These are phyloP conservation scores for Apteryx mantelli DNA, from an alignment of 2,113 vertebrate species.

Conservation along the genomic window DNA sequence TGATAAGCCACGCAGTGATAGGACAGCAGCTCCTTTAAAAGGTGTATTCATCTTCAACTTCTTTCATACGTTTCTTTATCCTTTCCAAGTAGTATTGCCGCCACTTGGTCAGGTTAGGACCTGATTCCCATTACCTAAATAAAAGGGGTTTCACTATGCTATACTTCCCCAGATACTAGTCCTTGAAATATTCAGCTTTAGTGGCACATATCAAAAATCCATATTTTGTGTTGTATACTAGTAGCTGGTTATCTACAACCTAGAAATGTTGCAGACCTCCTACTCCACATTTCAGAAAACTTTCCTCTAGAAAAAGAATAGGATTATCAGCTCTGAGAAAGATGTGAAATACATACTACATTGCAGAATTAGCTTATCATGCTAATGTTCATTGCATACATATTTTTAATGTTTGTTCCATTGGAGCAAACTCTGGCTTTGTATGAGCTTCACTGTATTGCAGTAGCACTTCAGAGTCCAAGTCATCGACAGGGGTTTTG, in stretches of 20 bases:
- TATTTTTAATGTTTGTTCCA: not conserved
- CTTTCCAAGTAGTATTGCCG: not conserved
- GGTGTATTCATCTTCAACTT: not conserved
- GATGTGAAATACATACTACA: not conserved
- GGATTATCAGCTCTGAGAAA: not conserved
- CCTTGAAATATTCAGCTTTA: not conserved
- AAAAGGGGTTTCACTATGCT: not conserved
- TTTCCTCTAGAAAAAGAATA: not conserved
- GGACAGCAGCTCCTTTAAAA: not conserved
- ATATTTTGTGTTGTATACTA: not conserved
- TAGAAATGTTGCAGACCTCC: not conserved
- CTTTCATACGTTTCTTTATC: not conserved
- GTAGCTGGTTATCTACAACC: not conserved
- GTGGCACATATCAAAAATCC: rapidly evolving
- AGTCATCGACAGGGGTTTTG: rapidly evolving
- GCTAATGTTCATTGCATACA: not conserved
- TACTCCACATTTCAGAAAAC: not conserved
- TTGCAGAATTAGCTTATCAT: not conserved
- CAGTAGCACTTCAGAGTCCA: not conserved
- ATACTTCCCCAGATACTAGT: not conserved
- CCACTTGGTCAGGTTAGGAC: not conserved
- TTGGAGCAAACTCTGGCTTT: not conserved
- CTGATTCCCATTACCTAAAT: not conserved
- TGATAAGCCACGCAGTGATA: not conserved
- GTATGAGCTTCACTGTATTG: not conserved